phyloP scores from a whole-genome alignment of 92 coral and sea anemone genomes.

The Zoanthus gigantus region DNA sequence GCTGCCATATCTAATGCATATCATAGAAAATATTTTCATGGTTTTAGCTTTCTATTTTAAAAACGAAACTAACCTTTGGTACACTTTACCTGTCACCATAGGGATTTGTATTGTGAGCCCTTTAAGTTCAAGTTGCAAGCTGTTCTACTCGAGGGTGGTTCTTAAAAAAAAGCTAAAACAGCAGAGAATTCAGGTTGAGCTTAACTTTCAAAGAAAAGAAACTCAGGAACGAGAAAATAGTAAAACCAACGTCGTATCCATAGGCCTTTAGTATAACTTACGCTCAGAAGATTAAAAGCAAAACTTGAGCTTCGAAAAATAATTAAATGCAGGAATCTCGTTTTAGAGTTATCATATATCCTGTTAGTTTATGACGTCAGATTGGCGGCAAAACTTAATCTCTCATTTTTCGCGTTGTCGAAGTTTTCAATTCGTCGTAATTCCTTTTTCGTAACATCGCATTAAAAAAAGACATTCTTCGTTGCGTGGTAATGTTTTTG shows the following conservation, averaged over 20 bases:
- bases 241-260: not conserved
- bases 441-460: no score
- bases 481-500: no score
- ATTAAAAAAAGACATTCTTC: no score
- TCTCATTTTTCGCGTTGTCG: no score
- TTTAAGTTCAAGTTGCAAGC: not conserved
- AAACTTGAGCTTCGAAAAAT: no score
- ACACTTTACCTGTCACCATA: conserved; percentile 31
- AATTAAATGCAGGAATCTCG: no score
- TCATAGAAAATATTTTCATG: conserved; percentile 54
- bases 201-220: conserved; percentile 22
- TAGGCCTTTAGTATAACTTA: not conserved
- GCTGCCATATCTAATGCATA: conserved; percentile 39
- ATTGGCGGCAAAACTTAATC: no score
- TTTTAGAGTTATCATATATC: no score
- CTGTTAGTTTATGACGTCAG: no score
- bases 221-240: conserved; percentile 5
- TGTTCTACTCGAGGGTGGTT: conserved; percentile 5
- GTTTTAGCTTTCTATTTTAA: conserved; percentile 45
- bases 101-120: conserved; percentile 33
- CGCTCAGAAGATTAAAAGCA: no score
- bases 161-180: not conserved
- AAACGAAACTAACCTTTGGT: conserved; percentile 37
- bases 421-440: no score
- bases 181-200: conserved; percentile 19